A percentile compares a stretch with the other conserved stretches of the same genome.
Evolutionary conservation across 2,113 vertebrate species (phyloP).

Genomic region (Corydoras maculifer): DNA sequence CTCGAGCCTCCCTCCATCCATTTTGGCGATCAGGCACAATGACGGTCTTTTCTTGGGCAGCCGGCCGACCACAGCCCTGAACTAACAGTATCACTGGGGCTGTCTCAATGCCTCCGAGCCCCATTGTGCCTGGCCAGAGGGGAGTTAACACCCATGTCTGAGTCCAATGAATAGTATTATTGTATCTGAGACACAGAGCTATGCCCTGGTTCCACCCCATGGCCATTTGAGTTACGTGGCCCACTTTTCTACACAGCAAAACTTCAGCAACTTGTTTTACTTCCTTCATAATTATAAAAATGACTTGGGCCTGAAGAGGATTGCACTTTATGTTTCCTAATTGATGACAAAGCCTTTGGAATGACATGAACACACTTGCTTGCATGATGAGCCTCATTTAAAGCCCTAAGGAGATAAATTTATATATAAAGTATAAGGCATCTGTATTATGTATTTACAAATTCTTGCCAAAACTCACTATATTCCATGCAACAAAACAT

Average conservation of each 20-base stretch:
- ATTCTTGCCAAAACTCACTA: conserved; percentile 39
- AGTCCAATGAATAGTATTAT: conserved; percentile 79
- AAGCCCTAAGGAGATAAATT: too few species aligned
- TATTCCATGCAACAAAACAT: conserved; percentile 51
- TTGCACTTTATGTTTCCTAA: too few species aligned
- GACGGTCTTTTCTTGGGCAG: conserved; percentile 66
- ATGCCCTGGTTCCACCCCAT: conserved; percentile 54
- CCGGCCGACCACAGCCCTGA: conserved; percentile 68
- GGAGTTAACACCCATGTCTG: conserved; percentile 76
- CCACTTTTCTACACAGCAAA: conserved; percentile 50
- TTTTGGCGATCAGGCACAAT: conserved; percentile 69
- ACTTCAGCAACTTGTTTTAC: conserved; percentile 34
- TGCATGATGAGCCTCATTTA: too few species aligned
- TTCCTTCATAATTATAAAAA: too few species aligned
- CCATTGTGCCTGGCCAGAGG: conserved; percentile 78
- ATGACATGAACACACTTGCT: too few species aligned
- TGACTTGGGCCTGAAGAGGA: too few species aligned
- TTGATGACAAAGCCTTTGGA: too few species aligned
- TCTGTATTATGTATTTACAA: too few species aligned
- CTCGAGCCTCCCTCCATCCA: conserved; percentile 65
- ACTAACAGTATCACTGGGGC: conserved; percentile 74
- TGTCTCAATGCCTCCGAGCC: conserved; percentile 67
- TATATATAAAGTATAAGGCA: too few species aligned
- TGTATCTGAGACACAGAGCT: conserved; percentile 76
- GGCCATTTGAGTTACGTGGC: conserved; percentile 44